These are phyloP conservation scores for Xerus rutilus DNA, from an alignment of 2,797 vertebrate species.

Conservation along the genomic window DNA sequence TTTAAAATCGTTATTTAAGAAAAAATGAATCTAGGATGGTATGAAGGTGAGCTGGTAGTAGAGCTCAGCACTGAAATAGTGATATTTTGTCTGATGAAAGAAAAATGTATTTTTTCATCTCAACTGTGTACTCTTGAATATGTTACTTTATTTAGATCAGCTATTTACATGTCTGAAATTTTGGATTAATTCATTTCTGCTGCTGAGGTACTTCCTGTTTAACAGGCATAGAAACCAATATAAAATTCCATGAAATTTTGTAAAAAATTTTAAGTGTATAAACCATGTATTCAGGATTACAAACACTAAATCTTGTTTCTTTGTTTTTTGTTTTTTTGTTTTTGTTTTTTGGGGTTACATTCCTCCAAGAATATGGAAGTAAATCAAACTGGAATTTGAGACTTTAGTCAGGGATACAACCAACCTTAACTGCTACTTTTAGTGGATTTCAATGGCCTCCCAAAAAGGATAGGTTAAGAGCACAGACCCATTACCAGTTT, in stretches of 20 bases:
- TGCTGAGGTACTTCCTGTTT: not conserved
- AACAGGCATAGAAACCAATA: not conserved
- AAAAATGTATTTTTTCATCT: constrained; percentile 34
- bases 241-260: not conserved
- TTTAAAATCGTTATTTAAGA: constrained; percentile 45
- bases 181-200: constrained; percentile 39
- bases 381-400: constrained; percentile 29
- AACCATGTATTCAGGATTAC: not conserved
- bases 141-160: constrained; percentile 42
- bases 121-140: not conserved
- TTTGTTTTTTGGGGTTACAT: not conserved
- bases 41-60: constrained; percentile 33
- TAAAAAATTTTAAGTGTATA: not conserved
- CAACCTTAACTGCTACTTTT: not conserved
- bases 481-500: not conserved
- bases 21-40: not conserved
- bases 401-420: not conserved
- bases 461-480: not conserved
- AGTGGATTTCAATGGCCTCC: not conserved
- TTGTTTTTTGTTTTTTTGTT: not conserved
- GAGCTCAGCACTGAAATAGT: constrained; percentile 8
- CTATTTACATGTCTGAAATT: constrained; percentile 28
- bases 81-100: constrained; percentile 2
- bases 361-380: not conserved
- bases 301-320: constrained; percentile 42